phyloP scores from a whole-genome alignment of 2,888 invertebrate genomes.

The Pyrgus malvae region DNA sequence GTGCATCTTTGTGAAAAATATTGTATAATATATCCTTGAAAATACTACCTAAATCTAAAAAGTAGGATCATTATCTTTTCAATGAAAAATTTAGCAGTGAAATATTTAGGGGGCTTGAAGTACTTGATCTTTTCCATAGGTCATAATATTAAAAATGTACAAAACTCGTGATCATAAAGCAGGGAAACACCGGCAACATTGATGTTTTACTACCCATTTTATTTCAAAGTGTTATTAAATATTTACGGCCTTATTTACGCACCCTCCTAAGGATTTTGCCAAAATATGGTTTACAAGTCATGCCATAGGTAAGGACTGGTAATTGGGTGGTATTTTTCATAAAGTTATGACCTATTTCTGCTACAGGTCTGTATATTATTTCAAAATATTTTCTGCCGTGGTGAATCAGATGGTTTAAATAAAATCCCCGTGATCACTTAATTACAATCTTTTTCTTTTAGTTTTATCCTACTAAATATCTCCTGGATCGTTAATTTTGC shows the following conservation, averaged over 20 bases:
- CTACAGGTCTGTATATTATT: too few species aligned
- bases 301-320: neutral
- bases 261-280: neutral
- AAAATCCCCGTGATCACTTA: too few species aligned
- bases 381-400: too few species aligned
- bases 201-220: constrained; percentile 20
- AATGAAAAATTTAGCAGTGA: neutral
- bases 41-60: neutral
- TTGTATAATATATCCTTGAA: too few species aligned
- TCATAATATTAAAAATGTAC: constrained; percentile 7
- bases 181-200: constrained; percentile 6
- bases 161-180: constrained; percentile 12
- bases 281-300: neutral
- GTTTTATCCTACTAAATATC: too few species aligned
- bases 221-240: constrained; percentile 13
- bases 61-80: neutral
- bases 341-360: too few species aligned
- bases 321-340: too few species aligned
- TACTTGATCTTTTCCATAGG: constrained; percentile 5
- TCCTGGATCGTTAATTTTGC: too few species aligned
- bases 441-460: too few species aligned
- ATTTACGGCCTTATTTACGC: constrained; percentile 5
- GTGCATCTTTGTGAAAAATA: too few species aligned
- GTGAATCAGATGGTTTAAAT: too few species aligned
- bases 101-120: neutral